Percentiles rank a stretch among this genome's conserved stretches.
phyloP scores from a whole-genome alignment of 2,797 vertebrate species.

The Lepidocolaptes lacrymiger region DNA sequence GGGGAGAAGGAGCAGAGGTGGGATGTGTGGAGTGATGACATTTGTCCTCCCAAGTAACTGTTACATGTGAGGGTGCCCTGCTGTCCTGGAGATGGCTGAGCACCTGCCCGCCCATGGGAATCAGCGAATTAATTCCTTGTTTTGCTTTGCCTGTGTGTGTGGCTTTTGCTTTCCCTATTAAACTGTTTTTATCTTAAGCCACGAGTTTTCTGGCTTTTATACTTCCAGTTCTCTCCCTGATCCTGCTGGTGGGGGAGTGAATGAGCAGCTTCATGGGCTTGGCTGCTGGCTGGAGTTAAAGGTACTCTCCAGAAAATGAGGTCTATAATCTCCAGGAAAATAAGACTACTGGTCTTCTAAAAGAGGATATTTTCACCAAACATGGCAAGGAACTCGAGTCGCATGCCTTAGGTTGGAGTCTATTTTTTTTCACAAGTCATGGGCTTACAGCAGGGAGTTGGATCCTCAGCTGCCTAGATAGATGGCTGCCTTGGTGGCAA shows the following conservation, averaged over 20 bases:
- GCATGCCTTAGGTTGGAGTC: background rate
- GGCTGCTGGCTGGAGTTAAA: background rate
- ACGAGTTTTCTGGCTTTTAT: background rate
- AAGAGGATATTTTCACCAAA: background rate
- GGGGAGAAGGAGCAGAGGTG: background rate
- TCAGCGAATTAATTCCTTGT: background rate
- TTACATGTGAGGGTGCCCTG: background rate
- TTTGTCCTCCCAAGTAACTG: background rate
- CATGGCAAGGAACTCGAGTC: background rate
- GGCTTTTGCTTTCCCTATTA: background rate
- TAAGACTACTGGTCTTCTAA: background rate
- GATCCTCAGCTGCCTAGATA: background rate
- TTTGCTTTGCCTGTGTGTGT: background rate
- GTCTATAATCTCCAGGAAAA: conserved; percentile 26
- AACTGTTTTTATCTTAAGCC: background rate
- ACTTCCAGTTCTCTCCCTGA: background rate
- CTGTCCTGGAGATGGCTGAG: background rate
- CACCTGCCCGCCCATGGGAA: background rate
- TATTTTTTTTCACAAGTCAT: background rate
- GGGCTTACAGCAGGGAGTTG: background rate
- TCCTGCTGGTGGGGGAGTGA: background rate
- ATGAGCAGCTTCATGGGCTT: background rate
- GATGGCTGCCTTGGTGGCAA: background rate
- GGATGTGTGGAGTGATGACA: background rate
- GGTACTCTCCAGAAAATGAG: background rate